Base-by-base conservation (phyloP, 1,140 invertebrate species). In the Leptestheria dahalacensis region DNA sequence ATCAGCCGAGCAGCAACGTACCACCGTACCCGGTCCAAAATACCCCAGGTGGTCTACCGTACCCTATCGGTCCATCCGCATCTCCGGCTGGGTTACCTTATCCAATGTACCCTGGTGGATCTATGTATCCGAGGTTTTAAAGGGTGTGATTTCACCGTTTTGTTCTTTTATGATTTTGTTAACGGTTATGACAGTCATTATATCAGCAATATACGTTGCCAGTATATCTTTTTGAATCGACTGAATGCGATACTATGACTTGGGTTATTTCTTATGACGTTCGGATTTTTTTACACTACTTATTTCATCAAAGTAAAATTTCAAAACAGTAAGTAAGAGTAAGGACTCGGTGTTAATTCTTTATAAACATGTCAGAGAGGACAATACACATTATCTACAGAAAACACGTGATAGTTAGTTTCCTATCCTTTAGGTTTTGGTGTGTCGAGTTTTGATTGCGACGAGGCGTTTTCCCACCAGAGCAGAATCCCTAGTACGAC, bases 21-120 rank as follows among this genome's bases (percentile, higher is more conserved):
- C 33, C 52, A 21, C 57, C 58, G 21, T 54, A 51, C 11, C 59
- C 61, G 9, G 24, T 56, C 1, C 53, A 33, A 1, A 46, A 4
- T 46, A 21, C 41, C 57, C 28, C 62, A 12, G 68, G 71, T 15
- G 65, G 66, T 6, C 68, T 76, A 50, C 77, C 77, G 9, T 79
- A 79, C 64, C 77, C 78, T 41, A 69, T 74, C 46, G 75, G 72
- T 21, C 71, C 73, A 23, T 65, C 53, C 12, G 33, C 26, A 15
- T 65, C 67, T 46, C 63, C 68, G 1, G 68, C 70, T 23, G 67
- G 61, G 60, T 70, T 77, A 63, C 77, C 77, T 64, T 80, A 79
- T 66, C 78, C 78, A 3, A 29, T 55, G 9, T 55, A 15, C 33
- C 53, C 53, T 21, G 33, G 33, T 55, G 28, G 3, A 21, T 29